A percentile compares a stretch with the other conserved stretches of the same genome.
Evolutionary conservation across 2,888 invertebrate species (phyloP).

Genomic region (Caenorhabditis sulstoni): DNA sequence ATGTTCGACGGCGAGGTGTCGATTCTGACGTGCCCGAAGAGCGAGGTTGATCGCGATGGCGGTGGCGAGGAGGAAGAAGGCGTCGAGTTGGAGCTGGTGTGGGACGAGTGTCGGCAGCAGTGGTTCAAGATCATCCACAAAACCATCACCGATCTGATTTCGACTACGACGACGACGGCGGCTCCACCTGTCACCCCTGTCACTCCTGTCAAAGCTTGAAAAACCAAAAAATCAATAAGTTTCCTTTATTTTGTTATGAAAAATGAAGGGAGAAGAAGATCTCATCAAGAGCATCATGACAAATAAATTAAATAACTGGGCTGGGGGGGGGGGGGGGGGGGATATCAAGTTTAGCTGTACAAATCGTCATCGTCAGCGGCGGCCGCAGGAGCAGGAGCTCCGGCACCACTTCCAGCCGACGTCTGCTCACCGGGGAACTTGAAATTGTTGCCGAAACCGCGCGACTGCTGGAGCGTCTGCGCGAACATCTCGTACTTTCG

Average conservation of each 20-base stretch:
- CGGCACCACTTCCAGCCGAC: too few species aligned
- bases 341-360: conserved; percentile 24
- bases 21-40: conserved; percentile 42
- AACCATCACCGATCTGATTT: conserved; percentile 12
- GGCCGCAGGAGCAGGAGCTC: background rate
- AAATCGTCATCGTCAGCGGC: conserved; percentile 45
- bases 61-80: conserved; percentile 28
- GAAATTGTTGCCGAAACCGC: conserved; percentile 97
- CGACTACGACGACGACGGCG: background rate
- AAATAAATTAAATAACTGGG: background rate
- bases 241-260: too few species aligned
- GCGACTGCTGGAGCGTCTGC: conserved; percentile 98
- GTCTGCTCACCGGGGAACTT: conserved; percentile 82
- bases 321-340: too few species aligned
- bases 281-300: background rate
- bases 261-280: too few species aligned
- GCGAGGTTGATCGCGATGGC: too few species aligned
- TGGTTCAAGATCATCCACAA: conserved; percentile 60
- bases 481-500: conserved; percentile 99
- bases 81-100: conserved; percentile 72
- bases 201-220: too few species aligned
- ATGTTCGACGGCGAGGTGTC: conserved; percentile 76
- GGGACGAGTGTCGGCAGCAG: conserved; percentile 74
- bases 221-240: background rate
- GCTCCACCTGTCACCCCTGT: too few species aligned